These are phyloP conservation scores for Temnopleurus reevesii DNA, from an alignment of 53 echinoderm and acorn worm genomes.

Conservation along the genomic window DNA sequence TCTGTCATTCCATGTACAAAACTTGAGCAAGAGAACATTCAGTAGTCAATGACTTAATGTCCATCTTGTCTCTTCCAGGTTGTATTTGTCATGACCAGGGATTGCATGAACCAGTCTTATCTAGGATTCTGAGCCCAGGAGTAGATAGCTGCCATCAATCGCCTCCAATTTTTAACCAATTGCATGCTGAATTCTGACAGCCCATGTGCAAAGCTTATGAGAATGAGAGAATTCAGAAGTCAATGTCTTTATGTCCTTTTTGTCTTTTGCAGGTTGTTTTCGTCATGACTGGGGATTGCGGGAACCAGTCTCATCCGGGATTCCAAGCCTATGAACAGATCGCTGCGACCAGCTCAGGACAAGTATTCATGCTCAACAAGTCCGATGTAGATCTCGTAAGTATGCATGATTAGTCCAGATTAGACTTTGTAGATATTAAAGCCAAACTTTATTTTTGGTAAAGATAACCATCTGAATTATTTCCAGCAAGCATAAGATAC, in stretches of 20 bases:
- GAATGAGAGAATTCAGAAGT: not conserved
- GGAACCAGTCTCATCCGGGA: conserved; percentile 88
- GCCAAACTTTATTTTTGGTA: no score
- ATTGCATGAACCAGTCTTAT: not conserved
- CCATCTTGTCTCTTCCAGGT: no score
- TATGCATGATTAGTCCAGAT: no score
- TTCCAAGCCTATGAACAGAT: conserved; percentile 95
- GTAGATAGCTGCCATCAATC: no score
- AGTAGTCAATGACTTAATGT: not conserved
- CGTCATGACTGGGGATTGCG: conserved; percentile 99
- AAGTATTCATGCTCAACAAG: conserved; percentile 94
- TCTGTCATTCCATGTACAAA: not conserved
- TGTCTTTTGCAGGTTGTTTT: conserved; percentile 81
- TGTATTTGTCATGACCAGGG: not conserved
- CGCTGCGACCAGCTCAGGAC: conserved; percentile 97
- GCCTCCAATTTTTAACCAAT: no score
- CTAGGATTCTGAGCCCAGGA: not conserved
- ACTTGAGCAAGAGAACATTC: not conserved
- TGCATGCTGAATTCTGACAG: not conserved
- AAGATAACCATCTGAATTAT: no score
- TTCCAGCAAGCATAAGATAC: no score
- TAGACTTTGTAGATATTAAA: no score
- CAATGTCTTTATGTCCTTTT: not conserved
- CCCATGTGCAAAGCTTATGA: not conserved
- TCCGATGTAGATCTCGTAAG: conserved; percentile 98